phyloP scores from a whole-genome alignment of 1,140 invertebrate genomes.

The Tetramorium parvispinum region DNA sequence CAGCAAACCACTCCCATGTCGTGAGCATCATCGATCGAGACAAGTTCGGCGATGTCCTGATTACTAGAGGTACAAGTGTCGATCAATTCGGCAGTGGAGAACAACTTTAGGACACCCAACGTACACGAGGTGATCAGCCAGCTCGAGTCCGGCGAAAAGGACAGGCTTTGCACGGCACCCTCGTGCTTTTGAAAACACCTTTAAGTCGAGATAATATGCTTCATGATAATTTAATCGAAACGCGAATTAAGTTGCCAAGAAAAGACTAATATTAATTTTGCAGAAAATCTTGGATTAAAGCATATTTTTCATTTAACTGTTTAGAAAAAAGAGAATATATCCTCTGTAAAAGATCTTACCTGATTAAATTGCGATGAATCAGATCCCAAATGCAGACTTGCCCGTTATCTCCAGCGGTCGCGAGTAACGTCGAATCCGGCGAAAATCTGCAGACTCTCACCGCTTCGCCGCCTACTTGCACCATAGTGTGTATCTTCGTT shows the following conservation, averaged over 20 bases:
- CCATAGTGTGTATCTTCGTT: conserved; percentile 87
- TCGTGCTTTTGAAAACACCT: conserved; percentile 90
- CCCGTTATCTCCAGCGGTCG: conserved; percentile 91
- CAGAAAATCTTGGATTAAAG: background rate
- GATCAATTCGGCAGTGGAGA: conserved; percentile 85
- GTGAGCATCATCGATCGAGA: conserved; percentile 89
- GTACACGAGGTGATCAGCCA: conserved; percentile 89
- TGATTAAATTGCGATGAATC: conserved; percentile 87
- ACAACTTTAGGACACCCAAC: conserved; percentile 89
- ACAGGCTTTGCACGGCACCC: conserved; percentile 87
- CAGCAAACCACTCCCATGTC: conserved; percentile 90
- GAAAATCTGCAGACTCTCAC: conserved; percentile 90
- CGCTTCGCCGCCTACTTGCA: conserved; percentile 88
- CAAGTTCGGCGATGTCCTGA: conserved; percentile 77
- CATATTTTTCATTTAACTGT: background rate
- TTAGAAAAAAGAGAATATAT: background rate
- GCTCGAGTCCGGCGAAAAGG: conserved; percentile 89
- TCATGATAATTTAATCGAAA: background rate
- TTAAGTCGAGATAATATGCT: background rate
- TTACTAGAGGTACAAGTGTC: conserved; percentile 83
- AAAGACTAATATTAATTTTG: background rate
- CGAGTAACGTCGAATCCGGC: conserved; percentile 88
- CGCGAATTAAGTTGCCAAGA: background rate
- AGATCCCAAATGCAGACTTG: conserved; percentile 91
- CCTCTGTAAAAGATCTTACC: conserved; percentile 80